These are phyloP conservation scores for Zoanthus gigantus DNA, from an alignment of 92 coral and sea anemone species.

Conservation along the genomic window DNA sequence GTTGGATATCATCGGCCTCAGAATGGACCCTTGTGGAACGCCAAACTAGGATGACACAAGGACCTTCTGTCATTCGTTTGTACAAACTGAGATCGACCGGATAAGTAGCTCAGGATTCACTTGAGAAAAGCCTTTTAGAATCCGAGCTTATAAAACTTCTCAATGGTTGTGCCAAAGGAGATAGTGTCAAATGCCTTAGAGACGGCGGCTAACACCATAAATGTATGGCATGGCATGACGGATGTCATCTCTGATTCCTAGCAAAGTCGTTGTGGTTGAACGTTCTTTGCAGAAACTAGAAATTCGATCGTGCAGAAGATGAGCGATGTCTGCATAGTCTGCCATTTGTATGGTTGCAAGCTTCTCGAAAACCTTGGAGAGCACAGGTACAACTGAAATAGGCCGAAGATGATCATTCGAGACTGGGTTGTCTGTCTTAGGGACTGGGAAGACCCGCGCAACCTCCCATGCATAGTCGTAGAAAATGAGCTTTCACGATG, in stretches of 20 bases:
- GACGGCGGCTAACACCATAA: constrained; percentile 22
- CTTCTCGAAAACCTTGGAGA: too few relatives aligned
- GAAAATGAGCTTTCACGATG: too few relatives aligned
- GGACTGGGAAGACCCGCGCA: too few relatives aligned
- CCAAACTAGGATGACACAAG: constrained; percentile 29
- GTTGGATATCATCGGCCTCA: constrained; percentile 52
- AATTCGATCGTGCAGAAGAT: constrained; percentile 35
- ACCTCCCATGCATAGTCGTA: too few relatives aligned
- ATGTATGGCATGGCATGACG: constrained; percentile 12
- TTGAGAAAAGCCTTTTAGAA: constrained; percentile 52
- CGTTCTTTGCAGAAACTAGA: constrained; percentile 58
- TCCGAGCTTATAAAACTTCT: constrained; percentile 15
- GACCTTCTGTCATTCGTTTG: constrained; percentile 45
- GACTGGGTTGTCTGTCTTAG: too few relatives aligned
- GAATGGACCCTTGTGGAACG: constrained; percentile 53
- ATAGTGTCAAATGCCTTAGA: constrained; percentile 33
- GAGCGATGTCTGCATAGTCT: too few relatives aligned
- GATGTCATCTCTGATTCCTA: constrained; percentile 60
- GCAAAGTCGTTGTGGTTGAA: constrained; percentile 58
- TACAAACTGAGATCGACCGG: constrained; percentile 50
- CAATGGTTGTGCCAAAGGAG: constrained; percentile 28
- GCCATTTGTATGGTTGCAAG: too few relatives aligned
- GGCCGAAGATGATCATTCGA: too few relatives aligned
- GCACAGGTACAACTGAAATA: too few relatives aligned
- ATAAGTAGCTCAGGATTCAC: constrained; percentile 53